Percentiles rank a stretch among this genome's conserved stretches.
Conservation (phyloP, 2,888 invertebrate genomes). For the Dichetophora obliterata region DNA sequence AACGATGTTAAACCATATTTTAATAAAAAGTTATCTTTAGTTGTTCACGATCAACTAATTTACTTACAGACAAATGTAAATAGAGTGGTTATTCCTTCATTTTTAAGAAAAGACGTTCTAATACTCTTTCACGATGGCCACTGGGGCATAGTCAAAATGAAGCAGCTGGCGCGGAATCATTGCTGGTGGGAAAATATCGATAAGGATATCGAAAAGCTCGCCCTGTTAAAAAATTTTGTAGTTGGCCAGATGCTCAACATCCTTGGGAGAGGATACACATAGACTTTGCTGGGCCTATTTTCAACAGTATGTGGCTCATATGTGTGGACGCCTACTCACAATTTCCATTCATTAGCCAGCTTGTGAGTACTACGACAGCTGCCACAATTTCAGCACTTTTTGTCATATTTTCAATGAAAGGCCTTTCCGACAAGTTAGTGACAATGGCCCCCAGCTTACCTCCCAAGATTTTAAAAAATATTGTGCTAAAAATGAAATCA, state of each 20-base stretch:
- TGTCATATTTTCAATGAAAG: constrained; percentile 53
- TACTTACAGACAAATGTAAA: constrained; percentile 37
- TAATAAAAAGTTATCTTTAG: constrained; percentile 15
- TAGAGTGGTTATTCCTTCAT: not conserved
- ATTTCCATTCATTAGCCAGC: constrained; percentile 36
- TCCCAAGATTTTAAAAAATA: constrained; percentile 50
- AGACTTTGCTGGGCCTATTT: constrained; percentile 67
- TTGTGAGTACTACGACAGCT: constrained; percentile 40
- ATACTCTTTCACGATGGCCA: not conserved
- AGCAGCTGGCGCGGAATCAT: not conserved
- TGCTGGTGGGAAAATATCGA: not conserved
- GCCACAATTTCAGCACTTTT: not conserved
- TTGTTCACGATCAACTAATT: not conserved
- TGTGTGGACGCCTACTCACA: constrained; percentile 45
- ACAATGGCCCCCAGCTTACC: constrained; percentile 53
- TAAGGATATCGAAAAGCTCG: not conserved
- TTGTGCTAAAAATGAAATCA: constrained; percentile 50
- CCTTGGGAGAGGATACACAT: constrained; percentile 65
- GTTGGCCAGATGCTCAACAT: no score
- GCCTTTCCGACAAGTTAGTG: constrained; percentile 50
- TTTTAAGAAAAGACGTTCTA: not conserved
- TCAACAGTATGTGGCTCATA: constrained; percentile 46
- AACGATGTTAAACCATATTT: not conserved
- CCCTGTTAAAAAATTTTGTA: not conserved
- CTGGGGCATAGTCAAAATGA: not conserved